Evolutionary conservation across 2,113 vertebrate species (phyloP), one percentile per base, ranked within the genome.

Genomic region (Plestiodon gilberti): DNA sequence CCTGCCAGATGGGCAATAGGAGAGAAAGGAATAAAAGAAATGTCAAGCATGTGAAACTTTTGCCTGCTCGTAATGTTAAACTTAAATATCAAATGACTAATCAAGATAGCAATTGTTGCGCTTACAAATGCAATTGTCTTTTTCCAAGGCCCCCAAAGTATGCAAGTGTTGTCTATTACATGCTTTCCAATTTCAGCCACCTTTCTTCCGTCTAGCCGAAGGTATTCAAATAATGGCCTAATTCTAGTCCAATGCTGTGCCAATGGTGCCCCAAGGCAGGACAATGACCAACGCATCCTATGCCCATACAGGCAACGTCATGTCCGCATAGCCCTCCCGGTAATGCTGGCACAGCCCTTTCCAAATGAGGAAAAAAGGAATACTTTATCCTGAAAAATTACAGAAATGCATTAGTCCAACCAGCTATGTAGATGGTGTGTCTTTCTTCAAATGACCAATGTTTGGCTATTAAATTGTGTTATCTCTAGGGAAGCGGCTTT

Each of bases 11-110:
- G 82, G 81, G 70, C 64, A 91, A 14, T 65, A 94, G 71, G 35
- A 94, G 90, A 93, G 89, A 91, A 91, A 92, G 83, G 80, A 82
- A 91, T 84, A 84, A 87, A 95, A 91, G 88, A 87, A 93, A 89
- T 91, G 90, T 90, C 85, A 94, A 86, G 90, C 87, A 79, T 70
- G 84, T 93, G 69, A 91, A 11, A n/a, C 86, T 93, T 90, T 80
- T 91, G 91, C 92, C 84, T 93, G 28, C 87, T 91, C 74, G 38
- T 65, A 90, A 14, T 81, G 23, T 73, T 91, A 89, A 85, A 83
- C 48, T 88, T 35, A 83, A 88, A 94, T 78, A 93, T 33, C 74
- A 94, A 94, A 89, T 89, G 43, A 94, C 81, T 94, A 94, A 85
- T 88, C 84, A 35, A 0, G 59, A 80, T 83, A n/a, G 83, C 25